Evolutionary conservation across 2,797 vertebrate species (phyloP).

Genomic region (Megaceryle alcyon): DNA sequence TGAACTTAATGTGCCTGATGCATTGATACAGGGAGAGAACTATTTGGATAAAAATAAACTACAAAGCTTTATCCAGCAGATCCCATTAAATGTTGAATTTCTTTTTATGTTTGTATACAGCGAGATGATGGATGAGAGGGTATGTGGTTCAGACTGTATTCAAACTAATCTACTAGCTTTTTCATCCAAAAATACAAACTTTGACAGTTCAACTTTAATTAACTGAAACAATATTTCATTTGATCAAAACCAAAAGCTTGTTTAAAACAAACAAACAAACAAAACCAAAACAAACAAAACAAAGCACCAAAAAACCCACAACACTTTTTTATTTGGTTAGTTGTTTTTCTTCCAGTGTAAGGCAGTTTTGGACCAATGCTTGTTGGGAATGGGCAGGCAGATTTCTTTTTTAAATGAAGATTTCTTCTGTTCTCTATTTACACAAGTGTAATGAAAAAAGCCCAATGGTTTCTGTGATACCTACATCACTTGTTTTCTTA

Average conservation of each 20-base stretch:
- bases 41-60: background rate
- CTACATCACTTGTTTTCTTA: background rate
- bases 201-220: background rate
- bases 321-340: too few species aligned
- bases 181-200: background rate
- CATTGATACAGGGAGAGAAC: background rate
- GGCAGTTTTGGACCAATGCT: background rate
- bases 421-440: background rate
- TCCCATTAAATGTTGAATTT: background rate
- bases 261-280: too few species aligned
- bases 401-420: background rate
- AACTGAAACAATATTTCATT: background rate
- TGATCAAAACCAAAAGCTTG: background rate
- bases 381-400: background rate
- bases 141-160: background rate
- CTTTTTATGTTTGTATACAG: background rate
- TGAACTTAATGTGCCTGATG: background rate
- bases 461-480: background rate
- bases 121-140: background rate
- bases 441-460: background rate
- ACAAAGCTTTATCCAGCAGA: background rate
- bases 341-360: background rate
- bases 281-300: too few species aligned
- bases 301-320: too few species aligned
- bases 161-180: background rate